Evolutionary conservation across 2,888 invertebrate species (phyloP).

Genomic region (Leptinotarsa rubiginosa): DNA sequence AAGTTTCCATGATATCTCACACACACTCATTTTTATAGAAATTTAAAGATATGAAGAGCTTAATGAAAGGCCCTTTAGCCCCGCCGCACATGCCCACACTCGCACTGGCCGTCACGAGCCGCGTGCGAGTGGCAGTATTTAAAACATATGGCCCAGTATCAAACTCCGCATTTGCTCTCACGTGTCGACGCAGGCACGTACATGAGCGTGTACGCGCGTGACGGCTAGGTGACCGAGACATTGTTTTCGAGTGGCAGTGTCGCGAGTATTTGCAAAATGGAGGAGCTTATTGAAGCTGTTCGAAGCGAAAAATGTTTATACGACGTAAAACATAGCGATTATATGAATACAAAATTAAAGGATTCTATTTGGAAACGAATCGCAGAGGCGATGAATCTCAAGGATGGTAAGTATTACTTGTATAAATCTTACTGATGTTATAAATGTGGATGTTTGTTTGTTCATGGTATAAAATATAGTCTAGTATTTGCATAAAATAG

Average conservation of each 20-base stretch:
- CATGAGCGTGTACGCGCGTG: slow-evolving; percentile 24
- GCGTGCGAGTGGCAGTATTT: slow-evolving; percentile 11
- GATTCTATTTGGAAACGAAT: slow-evolving; percentile 23
- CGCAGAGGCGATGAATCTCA: slow-evolving; percentile 28
- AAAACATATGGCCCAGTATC: slow-evolving; percentile 10
- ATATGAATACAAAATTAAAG: slow-evolving; percentile 19
- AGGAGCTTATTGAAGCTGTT: slow-evolving; percentile 4
- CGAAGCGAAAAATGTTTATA: slow-evolving; percentile 27
- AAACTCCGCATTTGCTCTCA: slow-evolving; percentile 27
- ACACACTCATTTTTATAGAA: too few species aligned
- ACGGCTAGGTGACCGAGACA: slow-evolving; percentile 21
- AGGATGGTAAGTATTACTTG: slow-evolving; percentile 25
- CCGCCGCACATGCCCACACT: slow-evolving; percentile 12
- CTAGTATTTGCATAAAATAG: too few species aligned
- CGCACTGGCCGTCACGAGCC: slow-evolving; percentile 8
- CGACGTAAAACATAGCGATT: slow-evolving; percentile 31
- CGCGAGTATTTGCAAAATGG: not conserved
- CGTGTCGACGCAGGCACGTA: slow-evolving; percentile 19
- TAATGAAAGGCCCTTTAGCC: not conserved
- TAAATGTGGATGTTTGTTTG: too few species aligned
- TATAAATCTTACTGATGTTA: not conserved
- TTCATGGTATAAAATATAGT: too few species aligned
- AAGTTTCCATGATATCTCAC: too few species aligned
- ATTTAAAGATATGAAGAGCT: too few species aligned
- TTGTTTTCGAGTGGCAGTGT: slow-evolving; percentile 25